Base-by-base conservation (phyloP, 1,140 invertebrate genomes). In the Halictus rubicundus region DNA sequence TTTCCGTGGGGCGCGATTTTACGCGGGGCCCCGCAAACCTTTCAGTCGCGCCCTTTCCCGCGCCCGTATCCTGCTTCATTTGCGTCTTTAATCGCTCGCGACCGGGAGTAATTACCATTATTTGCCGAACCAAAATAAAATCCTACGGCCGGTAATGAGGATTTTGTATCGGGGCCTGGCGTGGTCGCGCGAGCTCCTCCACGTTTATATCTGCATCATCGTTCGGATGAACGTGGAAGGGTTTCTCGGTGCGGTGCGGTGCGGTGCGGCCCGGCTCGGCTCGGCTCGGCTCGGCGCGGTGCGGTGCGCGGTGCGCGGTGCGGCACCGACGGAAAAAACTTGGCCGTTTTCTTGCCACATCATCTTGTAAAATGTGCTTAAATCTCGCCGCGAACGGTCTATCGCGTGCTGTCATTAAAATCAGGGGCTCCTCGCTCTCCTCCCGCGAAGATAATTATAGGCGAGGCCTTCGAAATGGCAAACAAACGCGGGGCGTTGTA, bases 381-480 rank as follows among this genome's bases (percentile, higher is more conserved):
- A 85, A 81, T 84, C 69, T 72, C 49, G 21, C 37, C 27, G 46
- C 59, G 52, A 23, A 73, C 65, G 78, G 23, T 72, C 57, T 82
- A 80, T 84, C 66, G 68, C 16, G 23, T 74, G 37, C 49, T 84
- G 66, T 80, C 72, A 70, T 85, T 85, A 81, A 84, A 85, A 85
- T 84, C 69, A 84, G 63, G 63, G 66, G 46, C 54, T 21, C 57
- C 66, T 49, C 27, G 39, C 66, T 39, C 27, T 19, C 49, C 54
- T 25, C 59, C 23, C n/a, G 21, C 16, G 12, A 23, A 32, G 32
- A 32, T 84, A 84, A 85, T 84, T 84, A 76, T 25, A 63, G 71
- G 16, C 61, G 52, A 61, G 49, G 49, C 10, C 57, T 14, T 83
- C 57, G 81, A 69, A 63, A 81, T 64, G 71, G 65, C 65, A 68